Conservation (phyloP, 2,888 invertebrate genomes). For the Netelia melanura region DNA sequence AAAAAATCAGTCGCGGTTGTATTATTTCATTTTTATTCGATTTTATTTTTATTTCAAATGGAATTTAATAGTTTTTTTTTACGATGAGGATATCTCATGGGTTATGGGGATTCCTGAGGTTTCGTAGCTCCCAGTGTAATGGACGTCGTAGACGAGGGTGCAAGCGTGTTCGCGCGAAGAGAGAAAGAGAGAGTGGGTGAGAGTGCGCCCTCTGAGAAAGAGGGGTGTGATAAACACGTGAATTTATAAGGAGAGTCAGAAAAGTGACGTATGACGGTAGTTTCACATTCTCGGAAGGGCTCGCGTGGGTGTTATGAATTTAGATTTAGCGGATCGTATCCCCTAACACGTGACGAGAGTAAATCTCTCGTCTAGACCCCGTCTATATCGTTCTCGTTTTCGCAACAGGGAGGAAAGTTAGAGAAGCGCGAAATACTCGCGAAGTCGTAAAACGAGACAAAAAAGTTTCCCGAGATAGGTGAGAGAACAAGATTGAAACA, state of each 20-base stretch:
- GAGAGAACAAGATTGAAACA: background rate
- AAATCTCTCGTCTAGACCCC: constrained; percentile 2
- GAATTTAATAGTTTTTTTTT: too few species aligned
- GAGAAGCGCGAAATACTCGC: background rate
- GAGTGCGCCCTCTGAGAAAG: background rate
- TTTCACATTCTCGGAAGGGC: constrained; percentile 64
- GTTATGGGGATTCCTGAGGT: too few species aligned
- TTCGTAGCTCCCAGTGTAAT: too few species aligned
- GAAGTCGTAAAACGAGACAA: background rate
- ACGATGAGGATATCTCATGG: too few species aligned
- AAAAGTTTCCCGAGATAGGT: too few species aligned
- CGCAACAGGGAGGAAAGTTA: background rate
- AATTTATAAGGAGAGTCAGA: constrained; percentile 70
- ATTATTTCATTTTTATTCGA: too few species aligned
- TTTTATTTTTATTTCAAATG: too few species aligned
- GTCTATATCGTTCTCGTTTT: background rate
- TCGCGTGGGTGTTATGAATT: constrained; percentile 74
- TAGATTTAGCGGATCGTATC: constrained; percentile 68
- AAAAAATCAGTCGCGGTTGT: background rate
- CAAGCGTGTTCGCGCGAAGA: background rate
- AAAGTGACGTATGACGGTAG: constrained; percentile 23
- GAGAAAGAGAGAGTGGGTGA: background rate
- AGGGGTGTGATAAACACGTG: constrained; percentile 40
- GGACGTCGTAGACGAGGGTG: too few species aligned
- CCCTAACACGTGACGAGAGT: constrained; percentile 19